Evolutionary conservation across 2,888 invertebrate genomes (phyloP).

Genomic region (Chydorus sphaericus): DNA sequence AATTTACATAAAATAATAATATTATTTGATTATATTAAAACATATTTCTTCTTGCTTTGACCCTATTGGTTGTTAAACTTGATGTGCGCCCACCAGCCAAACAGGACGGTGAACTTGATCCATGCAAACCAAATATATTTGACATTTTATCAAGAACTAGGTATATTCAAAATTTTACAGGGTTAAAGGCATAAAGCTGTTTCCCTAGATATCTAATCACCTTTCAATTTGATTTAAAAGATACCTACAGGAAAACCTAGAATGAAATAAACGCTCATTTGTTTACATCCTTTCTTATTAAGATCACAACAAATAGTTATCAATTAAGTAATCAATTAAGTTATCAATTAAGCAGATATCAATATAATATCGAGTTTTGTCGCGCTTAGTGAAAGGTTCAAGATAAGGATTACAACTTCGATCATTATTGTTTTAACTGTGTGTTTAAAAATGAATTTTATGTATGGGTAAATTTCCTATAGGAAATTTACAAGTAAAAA

Average conservation of each 20-base stretch:
- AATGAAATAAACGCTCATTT: constrained; percentile 70
- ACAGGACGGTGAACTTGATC: constrained; percentile 55
- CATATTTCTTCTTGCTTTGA: constrained; percentile 28
- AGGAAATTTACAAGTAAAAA: too few relatives aligned
- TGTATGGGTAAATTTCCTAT: too few relatives aligned
- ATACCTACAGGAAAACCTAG: constrained; percentile 75
- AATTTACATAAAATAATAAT: too few relatives aligned
- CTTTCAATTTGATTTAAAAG: constrained; percentile 31
- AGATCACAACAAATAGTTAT: constrained; percentile 67
- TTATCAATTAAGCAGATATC: too few relatives aligned
- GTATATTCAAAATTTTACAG: constrained; percentile 32
- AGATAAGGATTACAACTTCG: too few relatives aligned
- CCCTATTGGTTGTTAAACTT: constrained; percentile 56
- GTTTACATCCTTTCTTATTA: constrained; percentile 75
- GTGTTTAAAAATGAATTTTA: too few relatives aligned
- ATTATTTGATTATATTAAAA: neutral
- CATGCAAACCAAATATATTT: constrained; percentile 61
- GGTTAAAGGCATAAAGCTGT: neutral
- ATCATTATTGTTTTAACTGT: too few relatives aligned
- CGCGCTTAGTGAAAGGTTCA: too few relatives aligned
- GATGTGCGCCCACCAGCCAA: constrained; percentile 51
- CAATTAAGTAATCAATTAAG: constrained; percentile 82
- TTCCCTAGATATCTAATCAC: neutral
- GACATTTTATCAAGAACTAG: constrained; percentile 79
- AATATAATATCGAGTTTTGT: too few relatives aligned